phyloP scores from a whole-genome alignment of 1,140 invertebrate genomes.

The Drosophila ananassae region DNA sequence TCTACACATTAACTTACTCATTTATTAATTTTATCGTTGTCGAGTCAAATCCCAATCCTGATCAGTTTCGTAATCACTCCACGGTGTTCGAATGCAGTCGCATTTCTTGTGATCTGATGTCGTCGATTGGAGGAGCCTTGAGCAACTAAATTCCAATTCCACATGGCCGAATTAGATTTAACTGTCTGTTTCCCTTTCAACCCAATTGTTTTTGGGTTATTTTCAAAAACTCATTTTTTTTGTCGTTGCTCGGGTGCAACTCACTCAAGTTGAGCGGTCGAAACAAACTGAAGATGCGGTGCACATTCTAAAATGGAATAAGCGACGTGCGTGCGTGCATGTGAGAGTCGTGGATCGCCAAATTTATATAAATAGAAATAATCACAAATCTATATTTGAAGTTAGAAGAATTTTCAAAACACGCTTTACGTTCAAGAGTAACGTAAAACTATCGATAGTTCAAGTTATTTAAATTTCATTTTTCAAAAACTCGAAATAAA shows the following conservation, averaged over 20 bases:
- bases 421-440: conserved; percentile 13
- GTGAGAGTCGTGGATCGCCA: conserved; percentile 52
- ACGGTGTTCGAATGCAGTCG: conserved; percentile 36
- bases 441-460: conserved; percentile 27
- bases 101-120: conserved; percentile 25
- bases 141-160: conserved; percentile 72
- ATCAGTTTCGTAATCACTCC: conserved; percentile 66
- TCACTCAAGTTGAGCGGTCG: conserved; percentile 78
- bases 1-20: conserved; percentile 40
- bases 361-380: conserved; percentile 73
- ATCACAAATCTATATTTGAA: conserved; percentile 68
- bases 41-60: conserved; percentile 20
- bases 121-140: conserved; percentile 36
- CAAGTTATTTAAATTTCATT: not conserved
- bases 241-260: conserved; percentile 54
- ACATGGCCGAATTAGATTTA: conserved; percentile 69
- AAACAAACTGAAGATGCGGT: conserved; percentile 70
- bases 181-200: conserved; percentile 44
- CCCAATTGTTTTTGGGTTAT: conserved; percentile 41
- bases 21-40: conserved; percentile 23
- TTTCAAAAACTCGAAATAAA: no score
- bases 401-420: conserved; percentile 50
- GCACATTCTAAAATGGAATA: conserved; percentile 70
- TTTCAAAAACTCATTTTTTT: conserved; percentile 30
- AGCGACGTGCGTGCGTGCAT: conserved; percentile 55